Evolutionary conservation across 1,140 invertebrate genomes (phyloP), one percentile per base, ranked within the genome.

Genomic region (Aphaenogaster rudis): DNA sequence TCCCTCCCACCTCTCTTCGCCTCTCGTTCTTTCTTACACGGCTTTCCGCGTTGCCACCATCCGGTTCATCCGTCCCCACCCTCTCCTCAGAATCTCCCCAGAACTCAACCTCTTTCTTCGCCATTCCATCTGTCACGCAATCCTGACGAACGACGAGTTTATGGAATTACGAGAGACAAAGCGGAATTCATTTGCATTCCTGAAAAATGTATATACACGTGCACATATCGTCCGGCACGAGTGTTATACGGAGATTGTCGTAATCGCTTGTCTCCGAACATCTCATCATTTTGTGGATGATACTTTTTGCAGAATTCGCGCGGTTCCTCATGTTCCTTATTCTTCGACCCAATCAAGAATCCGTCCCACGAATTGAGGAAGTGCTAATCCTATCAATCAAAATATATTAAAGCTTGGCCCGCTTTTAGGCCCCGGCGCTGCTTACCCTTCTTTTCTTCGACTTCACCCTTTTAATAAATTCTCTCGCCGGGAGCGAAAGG

Each of bases 381-480:
- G 81, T 76, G 67, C 80, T 95, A 95, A 95, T 94, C 92, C 93
- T 94, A 94, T 94, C 93, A 94, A 95, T 94, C 93, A 95, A 94
- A 93, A 90, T 92, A 94, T 94, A 94, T 94, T 94, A 94, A 95
- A 94, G 91, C 81, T 77, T 78, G 89, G 64, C 36, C 78, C 74
- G 91, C 89, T 63, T 61, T 71, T 59, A 54, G 33, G 71, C 36
- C 39, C 81, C 59, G 79, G 36, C 66, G 71, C 59, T 61, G 50
- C 71, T 52, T 78, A 64, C 52, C 61, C 52, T 88, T 76, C 86
- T 76, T 67, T 87, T 78, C 88, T 78, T 50, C 61, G 84, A 87
- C 89, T 94, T 94, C 89, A 94, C 94, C 93, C 94, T 94, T 95
- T 95, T 95, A 94, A 95, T 95, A 95, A 94, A 93, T 69, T 69